These are phyloP conservation scores for Leucosticte australis DNA, from an alignment of 2,113 vertebrate species.

Conservation along the genomic window DNA sequence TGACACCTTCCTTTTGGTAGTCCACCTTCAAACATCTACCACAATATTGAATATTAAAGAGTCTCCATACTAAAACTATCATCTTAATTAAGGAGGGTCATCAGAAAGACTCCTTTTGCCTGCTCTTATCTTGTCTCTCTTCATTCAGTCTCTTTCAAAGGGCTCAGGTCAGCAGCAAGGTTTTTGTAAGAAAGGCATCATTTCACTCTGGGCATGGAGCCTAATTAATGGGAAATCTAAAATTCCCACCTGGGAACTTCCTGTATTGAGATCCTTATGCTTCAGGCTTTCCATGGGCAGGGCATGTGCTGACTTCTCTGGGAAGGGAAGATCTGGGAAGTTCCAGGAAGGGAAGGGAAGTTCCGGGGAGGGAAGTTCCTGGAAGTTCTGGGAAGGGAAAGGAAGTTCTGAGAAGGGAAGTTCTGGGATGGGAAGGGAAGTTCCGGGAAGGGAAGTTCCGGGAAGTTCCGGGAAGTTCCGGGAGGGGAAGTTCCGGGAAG, in stretches of 20 bases:
- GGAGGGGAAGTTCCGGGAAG: not conserved
- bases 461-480: no score
- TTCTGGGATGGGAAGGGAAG: not conserved
- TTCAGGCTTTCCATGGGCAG: not conserved
- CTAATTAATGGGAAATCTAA: not conserved
- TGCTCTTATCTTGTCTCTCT: not conserved
- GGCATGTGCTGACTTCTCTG: not conserved
- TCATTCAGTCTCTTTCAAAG: not conserved
- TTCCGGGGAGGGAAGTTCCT: no score
- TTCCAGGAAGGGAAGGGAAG: not conserved
- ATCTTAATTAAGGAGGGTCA: not conserved
- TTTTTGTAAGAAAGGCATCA: not conserved
- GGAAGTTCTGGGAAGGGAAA: no score
- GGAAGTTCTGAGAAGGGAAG: no score
- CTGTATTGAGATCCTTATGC: not conserved
- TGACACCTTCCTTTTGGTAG: not conserved
- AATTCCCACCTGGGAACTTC: not conserved
- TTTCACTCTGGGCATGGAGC: not conserved
- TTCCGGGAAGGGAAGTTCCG: not conserved
- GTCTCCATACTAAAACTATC: not conserved
- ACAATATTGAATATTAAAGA: not conserved
- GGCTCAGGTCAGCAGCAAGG: not conserved
- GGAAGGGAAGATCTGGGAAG: not conserved
- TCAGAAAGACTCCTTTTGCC: not conserved
- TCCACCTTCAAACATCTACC: not conserved